These are phyloP conservation scores for Halcyon leucocephala DNA, from an alignment of 2,797 vertebrate species.

Conservation along the genomic window DNA sequence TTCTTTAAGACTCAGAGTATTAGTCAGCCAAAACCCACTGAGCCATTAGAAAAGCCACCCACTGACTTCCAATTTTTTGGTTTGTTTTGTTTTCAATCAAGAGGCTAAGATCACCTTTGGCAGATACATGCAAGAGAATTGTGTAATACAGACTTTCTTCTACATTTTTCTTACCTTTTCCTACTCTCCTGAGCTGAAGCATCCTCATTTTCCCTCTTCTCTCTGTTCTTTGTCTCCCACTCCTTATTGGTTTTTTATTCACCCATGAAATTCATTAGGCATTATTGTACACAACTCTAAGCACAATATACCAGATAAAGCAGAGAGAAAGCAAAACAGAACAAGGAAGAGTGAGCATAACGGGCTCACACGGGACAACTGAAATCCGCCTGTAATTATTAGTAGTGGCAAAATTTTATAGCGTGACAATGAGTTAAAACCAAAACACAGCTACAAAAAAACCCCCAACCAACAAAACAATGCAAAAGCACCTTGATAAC, in stretches of 20 bases:
- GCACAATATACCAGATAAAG: neutral
- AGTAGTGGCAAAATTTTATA: neutral
- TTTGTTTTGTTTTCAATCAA: neutral
- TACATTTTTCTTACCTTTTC: neutral
- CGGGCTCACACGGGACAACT: neutral
- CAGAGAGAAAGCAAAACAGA: neutral
- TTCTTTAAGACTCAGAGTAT: conserved; percentile 29
- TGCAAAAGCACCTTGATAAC: neutral
- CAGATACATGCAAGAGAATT: neutral
- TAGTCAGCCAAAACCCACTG: conserved; percentile 62
- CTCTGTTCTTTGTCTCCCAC: neutral
- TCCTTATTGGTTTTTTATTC: neutral
- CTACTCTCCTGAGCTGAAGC: neutral
- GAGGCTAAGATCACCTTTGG: conserved; percentile 2
- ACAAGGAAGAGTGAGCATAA: neutral
- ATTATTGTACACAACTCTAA: neutral
- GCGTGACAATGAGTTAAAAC: neutral
- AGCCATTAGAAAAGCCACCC: conserved; percentile 55
- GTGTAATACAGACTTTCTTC: neutral
- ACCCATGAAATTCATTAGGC: conserved; percentile 13
- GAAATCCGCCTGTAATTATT: neutral
- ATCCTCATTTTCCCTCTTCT: neutral
- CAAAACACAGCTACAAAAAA: neutral
- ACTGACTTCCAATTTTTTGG: neutral
- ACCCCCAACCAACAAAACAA: neutral